Evolutionary conservation across 2,888 invertebrate genomes (phyloP).

Genomic region (Mythimna pallens): DNA sequence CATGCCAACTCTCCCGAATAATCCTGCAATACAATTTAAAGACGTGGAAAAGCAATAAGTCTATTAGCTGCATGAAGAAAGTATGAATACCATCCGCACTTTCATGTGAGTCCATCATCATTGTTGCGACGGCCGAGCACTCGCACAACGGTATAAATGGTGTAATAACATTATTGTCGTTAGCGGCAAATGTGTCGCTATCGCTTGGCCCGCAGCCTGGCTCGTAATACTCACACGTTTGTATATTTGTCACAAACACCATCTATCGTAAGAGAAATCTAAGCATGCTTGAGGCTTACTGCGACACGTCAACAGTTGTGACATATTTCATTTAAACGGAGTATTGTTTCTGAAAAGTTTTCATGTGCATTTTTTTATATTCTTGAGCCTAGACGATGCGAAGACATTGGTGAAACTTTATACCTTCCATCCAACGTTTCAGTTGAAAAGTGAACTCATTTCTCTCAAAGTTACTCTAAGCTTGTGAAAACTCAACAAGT

Average conservation of each 20-base stretch:
- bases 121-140: neutral
- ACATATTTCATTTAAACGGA: too few relatives aligned
- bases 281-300: neutral
- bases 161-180: neutral
- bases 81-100: neutral
- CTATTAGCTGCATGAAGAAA: neutral
- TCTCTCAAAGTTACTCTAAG: neutral
- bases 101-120: neutral
- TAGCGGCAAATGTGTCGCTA: neutral
- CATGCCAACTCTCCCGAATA: too few relatives aligned
- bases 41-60: neutral
- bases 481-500: neutral
- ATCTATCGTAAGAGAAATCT: neutral
- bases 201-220: neutral
- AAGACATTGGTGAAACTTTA: neutral
- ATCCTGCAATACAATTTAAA: neutral
- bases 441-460: neutral
- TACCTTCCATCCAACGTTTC: neutral
- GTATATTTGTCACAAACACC: conserved; percentile 7
- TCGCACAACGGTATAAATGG: too few relatives aligned
- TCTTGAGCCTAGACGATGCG: too few relatives aligned
- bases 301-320: neutral
- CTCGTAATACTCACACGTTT: neutral
- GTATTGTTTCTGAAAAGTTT: too few relatives aligned
- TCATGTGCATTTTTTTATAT: too few relatives aligned